Base-by-base conservation (phyloP, 2,888 invertebrate species). In the Onchidella celtica region DNA sequence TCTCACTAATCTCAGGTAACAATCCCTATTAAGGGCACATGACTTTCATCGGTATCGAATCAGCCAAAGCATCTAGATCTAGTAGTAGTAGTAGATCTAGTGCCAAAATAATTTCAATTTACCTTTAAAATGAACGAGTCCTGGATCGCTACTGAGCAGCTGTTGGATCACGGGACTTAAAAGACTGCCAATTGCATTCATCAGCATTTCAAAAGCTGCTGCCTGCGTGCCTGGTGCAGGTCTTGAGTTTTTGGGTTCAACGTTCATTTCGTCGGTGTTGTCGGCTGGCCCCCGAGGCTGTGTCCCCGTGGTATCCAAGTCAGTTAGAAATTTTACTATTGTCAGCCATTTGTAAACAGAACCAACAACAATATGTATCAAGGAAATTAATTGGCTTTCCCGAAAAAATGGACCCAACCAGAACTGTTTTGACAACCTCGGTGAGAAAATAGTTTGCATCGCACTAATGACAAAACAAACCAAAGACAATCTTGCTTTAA, bases 201-300 rank as follows among this genome's bases (percentile, higher is more conserved):
- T 82, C 65, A 91, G 78, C 57, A 90, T 85, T 66, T 88, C 87
- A 73, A 85, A 87, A n/a, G 89, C 88, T 17, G 88, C 77, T 6
- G 85, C 75, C 70, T 81, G 81, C 1, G 75, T 63, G 38, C 79
- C 79, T 24, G 79, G 55, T 4, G 36, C 55, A n/a, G 78, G 47
- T 27, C 55, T 32, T 14, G 32, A 32, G 34, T 38, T 74, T n/a
- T n/a, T n/a, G n/a, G n/a, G n/a, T n/a, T 70, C 55, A 21, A 38
- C 70, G n/a, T 38, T 57, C 72, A 72, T 72, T 55, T 0, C n/a
- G n/a, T n/a, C n/a, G n/a, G n/a, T n/a, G n/a, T n/a, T n/a, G n/a
- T n/a, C n/a, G n/a, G n/a, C n/a, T n/a, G n/a, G n/a, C n/a, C n/a
- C n/a, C n/a, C n/a, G n/a, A n/a, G n/a, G n/a, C n/a, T n/a, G n/a